A percentile compares a stretch with the other conserved stretches of the same genome.
Evolutionary conservation across 2,888 invertebrate species (phyloP).

Genomic region (Malthinus seriepunctatus): DNA sequence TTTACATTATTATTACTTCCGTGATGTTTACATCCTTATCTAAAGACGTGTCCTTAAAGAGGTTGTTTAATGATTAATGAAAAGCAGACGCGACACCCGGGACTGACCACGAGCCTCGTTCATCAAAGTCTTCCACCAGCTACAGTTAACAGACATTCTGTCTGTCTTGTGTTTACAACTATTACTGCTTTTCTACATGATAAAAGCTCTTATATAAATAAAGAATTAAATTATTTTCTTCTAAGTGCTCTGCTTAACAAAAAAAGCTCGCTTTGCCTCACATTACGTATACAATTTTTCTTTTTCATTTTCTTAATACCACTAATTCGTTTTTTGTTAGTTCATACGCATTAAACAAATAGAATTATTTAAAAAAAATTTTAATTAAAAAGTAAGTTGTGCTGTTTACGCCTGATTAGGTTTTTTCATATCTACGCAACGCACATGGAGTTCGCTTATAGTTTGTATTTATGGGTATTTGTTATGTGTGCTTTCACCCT

Average conservation of each 20-base stretch:
- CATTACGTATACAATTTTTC: neutral
- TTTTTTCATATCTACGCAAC: too few relatives aligned
- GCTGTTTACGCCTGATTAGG: too few relatives aligned
- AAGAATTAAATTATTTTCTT: conserved; percentile 2
- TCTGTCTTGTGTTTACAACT: conserved; percentile 14
- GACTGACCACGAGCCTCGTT: conserved; percentile 33
- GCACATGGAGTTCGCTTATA: too few relatives aligned
- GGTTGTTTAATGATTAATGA: conserved; percentile 41
- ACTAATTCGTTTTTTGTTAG: neutral
- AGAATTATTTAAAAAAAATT: neutral
- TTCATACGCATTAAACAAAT: neutral
- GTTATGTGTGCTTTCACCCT: too few relatives aligned
- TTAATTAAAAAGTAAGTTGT: neutral
- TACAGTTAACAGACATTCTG: conserved; percentile 20
- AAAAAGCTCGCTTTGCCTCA: neutral
- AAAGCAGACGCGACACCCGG: conserved; percentile 30
- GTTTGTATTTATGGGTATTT: too few relatives aligned
- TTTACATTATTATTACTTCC: conserved; percentile 34
- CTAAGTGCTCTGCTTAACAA: neutral
- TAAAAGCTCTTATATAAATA: conserved; percentile 12
- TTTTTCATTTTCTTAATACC: neutral
- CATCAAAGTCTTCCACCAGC: conserved; percentile 30
- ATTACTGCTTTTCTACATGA: conserved; percentile 17
- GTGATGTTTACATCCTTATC: conserved; percentile 42
- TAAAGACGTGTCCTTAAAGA: conserved; percentile 36